Base-by-base conservation (phyloP, 2,797 vertebrate species). In the Otus scops region DNA sequence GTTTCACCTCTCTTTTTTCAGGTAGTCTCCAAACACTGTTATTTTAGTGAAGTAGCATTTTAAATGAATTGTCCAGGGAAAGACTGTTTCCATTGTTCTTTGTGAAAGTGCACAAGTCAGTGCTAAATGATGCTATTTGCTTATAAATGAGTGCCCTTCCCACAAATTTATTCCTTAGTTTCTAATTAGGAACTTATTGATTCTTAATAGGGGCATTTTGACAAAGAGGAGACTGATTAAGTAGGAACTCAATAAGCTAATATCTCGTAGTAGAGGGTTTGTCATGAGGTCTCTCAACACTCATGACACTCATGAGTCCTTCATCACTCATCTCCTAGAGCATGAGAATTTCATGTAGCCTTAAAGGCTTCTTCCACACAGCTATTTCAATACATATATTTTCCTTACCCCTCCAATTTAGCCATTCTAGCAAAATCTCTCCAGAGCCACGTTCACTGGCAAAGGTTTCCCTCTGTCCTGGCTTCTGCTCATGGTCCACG, bases 381-480 rank as follows among this genome's bases (percentile, higher is more conserved):
- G 9, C 53, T 57, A 0, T 51, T 38, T 26, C 36, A 48, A 23
- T 24, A 5, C 0, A 0, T 48, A 8, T 4, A 1, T 69, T 79
- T 79, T 65, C 47, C 22, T 51, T 26, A 50, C 14, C 17, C 5
- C 13, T 59, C 26, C 4, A 1, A n/a, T 70, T 51, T 30, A 67
- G 20, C 10, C 6, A 2, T 41, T n/a, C 9, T 43, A 22, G 11
- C n/a, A 79, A 67, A 84, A 77, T 41, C 10, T 3, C 4, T 59
- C 19, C n/a, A 57, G 39, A 68, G 3, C 34, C 13, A 1, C 1
- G 3, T 19, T 50, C 34, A n/a, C 10, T 13, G 14, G 23, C 47
- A 48, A 36, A 48, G 22, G 24, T 77, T 53, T 41, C 22, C 32
- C n/a, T 54, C 26, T 57, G 1, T 32, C 51, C 8, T 30, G 7